These are phyloP conservation scores for Synanceia verrucosa DNA, from an alignment of 2,797 vertebrate species.

Conservation along the genomic window DNA sequence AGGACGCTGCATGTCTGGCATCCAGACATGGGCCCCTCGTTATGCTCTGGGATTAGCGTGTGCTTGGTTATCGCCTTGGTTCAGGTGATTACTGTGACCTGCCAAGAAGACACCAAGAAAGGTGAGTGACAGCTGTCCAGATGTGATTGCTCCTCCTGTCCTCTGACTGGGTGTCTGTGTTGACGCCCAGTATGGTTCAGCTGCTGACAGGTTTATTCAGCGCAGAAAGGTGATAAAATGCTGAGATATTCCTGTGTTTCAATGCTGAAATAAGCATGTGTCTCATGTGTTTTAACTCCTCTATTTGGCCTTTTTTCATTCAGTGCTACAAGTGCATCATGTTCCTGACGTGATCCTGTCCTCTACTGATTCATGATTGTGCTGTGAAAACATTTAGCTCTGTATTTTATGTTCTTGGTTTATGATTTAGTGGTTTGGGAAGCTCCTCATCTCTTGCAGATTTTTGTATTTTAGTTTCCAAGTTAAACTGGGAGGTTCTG, in stretches of 20 bases:
- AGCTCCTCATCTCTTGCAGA: not conserved
- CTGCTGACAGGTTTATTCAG: constrained; percentile 6
- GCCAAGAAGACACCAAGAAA: constrained; percentile 73
- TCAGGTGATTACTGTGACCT: constrained; percentile 75
- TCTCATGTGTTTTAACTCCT: no score
- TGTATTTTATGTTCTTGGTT: not conserved
- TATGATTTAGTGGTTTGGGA: constrained; percentile 4
- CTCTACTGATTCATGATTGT: constrained; percentile 10
- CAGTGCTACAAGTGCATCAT: not conserved
- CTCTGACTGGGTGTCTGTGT: constrained; percentile 1
- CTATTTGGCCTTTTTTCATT: not conserved
- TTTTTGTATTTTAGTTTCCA: constrained; percentile 3
- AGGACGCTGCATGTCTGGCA: constrained; percentile 55
- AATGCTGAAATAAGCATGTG: not conserved
- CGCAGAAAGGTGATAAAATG: no score
- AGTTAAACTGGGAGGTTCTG: constrained; percentile 6
- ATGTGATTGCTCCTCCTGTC: not conserved
- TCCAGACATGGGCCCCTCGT: constrained; percentile 69
- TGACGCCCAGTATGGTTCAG: not conserved
- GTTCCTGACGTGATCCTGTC: not conserved
- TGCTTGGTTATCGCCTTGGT: constrained; percentile 72
- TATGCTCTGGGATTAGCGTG: constrained; percentile 69
- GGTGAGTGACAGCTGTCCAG: constrained; percentile 69
- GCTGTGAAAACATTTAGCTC: constrained; percentile 5
- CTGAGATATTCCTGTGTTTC: not conserved